A percentile compares a stretch with the other conserved stretches of the same genome.
Conservation (phyloP, 1,140 invertebrate genomes). For the Latrodectus geometricus region DNA sequence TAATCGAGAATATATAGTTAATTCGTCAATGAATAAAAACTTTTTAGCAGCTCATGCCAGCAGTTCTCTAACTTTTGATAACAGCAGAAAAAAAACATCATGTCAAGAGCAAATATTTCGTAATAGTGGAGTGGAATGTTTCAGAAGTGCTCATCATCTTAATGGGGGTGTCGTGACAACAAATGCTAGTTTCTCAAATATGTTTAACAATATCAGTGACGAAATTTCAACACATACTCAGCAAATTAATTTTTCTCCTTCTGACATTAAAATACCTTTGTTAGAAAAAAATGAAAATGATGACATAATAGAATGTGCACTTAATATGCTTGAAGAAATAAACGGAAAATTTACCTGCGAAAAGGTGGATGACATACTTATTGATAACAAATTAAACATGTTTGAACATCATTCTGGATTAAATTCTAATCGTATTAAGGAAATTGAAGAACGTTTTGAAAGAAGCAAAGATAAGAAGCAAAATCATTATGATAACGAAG, state of each 20-base stretch:
- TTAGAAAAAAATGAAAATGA: not conserved
- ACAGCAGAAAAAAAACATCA: not conserved
- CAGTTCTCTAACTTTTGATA: not conserved
- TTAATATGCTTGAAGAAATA: not conserved
- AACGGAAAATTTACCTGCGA: not conserved
- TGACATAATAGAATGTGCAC: not conserved
- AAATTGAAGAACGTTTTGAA: too few relatives aligned
- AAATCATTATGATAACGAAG: too few relatives aligned
- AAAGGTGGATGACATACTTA: too few relatives aligned
- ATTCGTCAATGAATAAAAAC: not conserved
- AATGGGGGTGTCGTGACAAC: conserved; percentile 28
- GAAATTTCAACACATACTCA: not conserved
- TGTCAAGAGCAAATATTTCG: not conserved
- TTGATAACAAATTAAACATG: too few relatives aligned
- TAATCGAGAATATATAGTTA: not conserved
- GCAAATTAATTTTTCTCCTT: not conserved
- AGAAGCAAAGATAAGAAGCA: too few relatives aligned
- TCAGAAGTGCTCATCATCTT: conserved; percentile 27
- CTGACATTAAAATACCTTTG: not conserved
- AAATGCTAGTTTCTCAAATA: not conserved
- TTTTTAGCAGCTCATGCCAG: not conserved
- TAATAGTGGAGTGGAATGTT: conserved; percentile 1
- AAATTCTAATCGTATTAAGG: too few relatives aligned
- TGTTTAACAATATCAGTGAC: not conserved
- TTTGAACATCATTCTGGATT: too few relatives aligned